These are phyloP conservation scores for Struthio camelus DNA, from an alignment of 2,113 vertebrate genomes.

Conservation along the genomic window DNA sequence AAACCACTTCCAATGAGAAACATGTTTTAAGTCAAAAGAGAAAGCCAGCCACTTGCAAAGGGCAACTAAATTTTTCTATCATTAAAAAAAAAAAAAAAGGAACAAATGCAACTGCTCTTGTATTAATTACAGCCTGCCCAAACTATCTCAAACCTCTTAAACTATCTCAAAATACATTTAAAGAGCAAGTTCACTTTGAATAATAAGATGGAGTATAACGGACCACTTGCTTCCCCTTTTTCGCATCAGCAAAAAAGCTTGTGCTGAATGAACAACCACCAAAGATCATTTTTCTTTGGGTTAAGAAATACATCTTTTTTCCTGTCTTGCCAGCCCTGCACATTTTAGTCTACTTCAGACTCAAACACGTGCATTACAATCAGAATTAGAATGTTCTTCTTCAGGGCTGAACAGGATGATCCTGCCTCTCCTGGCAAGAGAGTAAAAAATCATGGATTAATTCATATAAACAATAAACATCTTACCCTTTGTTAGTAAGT, in stretches of 20 bases:
- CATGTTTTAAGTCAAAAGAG: too few relatives aligned
- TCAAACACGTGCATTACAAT: constrained; percentile 6
- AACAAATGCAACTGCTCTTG: too few relatives aligned
- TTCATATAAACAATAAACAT: constrained; percentile 19
- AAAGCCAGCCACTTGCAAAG: too few relatives aligned
- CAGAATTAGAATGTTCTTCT: not conserved
- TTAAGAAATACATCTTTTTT: not conserved
- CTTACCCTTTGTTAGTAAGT: constrained; percentile 36
- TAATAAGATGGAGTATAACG: too few relatives aligned
- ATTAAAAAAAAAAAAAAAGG: too few relatives aligned
- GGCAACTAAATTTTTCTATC: too few relatives aligned
- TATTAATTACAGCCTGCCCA: too few relatives aligned
- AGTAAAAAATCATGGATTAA: constrained; percentile 36
- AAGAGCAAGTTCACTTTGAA: too few relatives aligned
- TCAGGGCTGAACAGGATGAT: not conserved
- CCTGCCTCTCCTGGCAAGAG: constrained; percentile 45
- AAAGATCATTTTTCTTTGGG: not conserved
- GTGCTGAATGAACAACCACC: not conserved
- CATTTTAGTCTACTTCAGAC: constrained; percentile 1
- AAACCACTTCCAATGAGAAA: too few relatives aligned
- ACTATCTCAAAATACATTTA: too few relatives aligned
- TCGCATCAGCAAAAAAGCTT: not conserved
- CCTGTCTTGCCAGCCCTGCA: not conserved
- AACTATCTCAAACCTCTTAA: too few relatives aligned
- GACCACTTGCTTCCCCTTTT: not conserved